A percentile compares a stretch with the other conserved stretches of the same genome.
These are phyloP conservation scores for Drosophila nebulosa DNA, from an alignment of 1,140 invertebrate species.

Conservation along the genomic window DNA sequence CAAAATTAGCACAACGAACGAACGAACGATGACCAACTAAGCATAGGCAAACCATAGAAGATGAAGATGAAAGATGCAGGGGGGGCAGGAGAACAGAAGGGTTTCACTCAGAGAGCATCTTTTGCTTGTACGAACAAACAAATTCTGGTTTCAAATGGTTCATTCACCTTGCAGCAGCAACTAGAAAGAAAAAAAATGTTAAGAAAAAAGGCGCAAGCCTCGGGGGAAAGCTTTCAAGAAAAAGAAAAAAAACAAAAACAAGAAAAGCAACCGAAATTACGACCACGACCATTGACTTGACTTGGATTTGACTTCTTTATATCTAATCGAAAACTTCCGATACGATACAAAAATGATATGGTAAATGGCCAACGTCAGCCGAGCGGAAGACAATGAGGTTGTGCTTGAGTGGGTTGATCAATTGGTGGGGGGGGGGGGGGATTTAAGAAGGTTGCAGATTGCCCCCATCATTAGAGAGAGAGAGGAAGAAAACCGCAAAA, in stretches of 20 bases:
- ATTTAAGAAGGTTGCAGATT: slow-evolving; percentile 17
- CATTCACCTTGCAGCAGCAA: slow-evolving; percentile 17
- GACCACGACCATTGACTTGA: background rate
- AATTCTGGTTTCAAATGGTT: slow-evolving; percentile 34
- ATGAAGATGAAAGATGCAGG: no score
- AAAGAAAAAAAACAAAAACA: background rate
- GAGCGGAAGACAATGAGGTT: slow-evolving; percentile 30
- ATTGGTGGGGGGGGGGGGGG: no score
- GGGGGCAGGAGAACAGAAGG: background rate
- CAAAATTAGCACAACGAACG: background rate
- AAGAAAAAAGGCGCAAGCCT: slow-evolving; percentile 21
- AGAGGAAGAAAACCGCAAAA: background rate
- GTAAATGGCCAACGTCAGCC: slow-evolving; percentile 34
- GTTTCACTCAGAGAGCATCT: slow-evolving; percentile 4
- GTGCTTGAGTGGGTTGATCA: slow-evolving; percentile 4
- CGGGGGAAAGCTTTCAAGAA: background rate
- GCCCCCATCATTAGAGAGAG: background rate
- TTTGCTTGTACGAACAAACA: background rate
- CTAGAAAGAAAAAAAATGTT: background rate
- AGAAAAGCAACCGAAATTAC: background rate
- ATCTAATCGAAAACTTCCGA: slow-evolving; percentile 70
- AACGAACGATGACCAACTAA: no score
- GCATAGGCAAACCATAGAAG: no score
- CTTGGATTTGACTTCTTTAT: slow-evolving; percentile 5
- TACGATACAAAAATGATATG: slow-evolving; percentile 28